Base-by-base conservation (phyloP, 2,797 vertebrate species). In the Melanogrammus aeglefinus region DNA sequence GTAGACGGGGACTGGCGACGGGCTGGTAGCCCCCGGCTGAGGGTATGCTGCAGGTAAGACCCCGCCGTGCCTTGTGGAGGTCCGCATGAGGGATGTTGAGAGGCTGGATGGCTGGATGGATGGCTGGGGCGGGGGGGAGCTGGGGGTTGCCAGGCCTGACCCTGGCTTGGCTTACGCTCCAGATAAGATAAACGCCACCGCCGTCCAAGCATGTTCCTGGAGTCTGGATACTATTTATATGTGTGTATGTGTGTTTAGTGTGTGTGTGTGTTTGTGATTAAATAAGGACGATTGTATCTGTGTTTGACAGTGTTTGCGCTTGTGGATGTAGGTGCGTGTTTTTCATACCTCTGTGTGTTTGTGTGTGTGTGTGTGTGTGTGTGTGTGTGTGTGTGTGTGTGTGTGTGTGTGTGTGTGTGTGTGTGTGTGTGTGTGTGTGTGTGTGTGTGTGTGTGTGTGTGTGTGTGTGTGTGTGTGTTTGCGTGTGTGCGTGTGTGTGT, bases 151-250 rank as follows among this genome's bases (percentile, higher is more conserved):
- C 10, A 47, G 44, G 44, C 79, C 79, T 85, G 81, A 71, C 72
- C 31, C 77, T 80, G 83, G 83, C 76, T 72, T 77, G 78, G 82
- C 81, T 75, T 73, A 73, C 72, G 41, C 63, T 31, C 18, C 0
- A 87, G 88, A 91, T 88, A 89, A 91, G 85, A 87, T 89, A 89
- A 79, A 79, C 75, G 31, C 80, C 77, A 51, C 33, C 51, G 24
- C 66, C 24, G 8, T 24, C 66, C 27, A 57, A n/a, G 51, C 18
- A 4, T 21, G 51, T 70, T 70, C 66, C 66, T 70, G 24, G 27
- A 72, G 66, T 47, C 77, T 78, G 66, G 6, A 57, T 57, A 21
- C 51, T 57, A 57, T 57, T 21, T 57, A n/a, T 57, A 6, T 13
- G 14, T 29, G 31, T 33, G 73, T 13, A 33, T 33, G 73, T 29